Conservation (phyloP, 2,113 vertebrate genomes). For the Ptychochromis oligacanthus region DNA sequence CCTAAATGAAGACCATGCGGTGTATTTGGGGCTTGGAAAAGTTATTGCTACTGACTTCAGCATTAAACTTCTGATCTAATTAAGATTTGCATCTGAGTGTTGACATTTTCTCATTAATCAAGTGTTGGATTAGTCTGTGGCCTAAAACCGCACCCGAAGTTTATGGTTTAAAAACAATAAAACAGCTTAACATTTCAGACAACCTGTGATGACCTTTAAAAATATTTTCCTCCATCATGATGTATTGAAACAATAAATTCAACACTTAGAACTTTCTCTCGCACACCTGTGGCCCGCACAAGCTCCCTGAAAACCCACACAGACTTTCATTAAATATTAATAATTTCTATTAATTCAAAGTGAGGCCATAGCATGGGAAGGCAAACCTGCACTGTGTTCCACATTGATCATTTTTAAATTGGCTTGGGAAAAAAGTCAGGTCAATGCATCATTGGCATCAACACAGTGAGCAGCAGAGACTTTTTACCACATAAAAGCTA, state of each 20-base stretch:
- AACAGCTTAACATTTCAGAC: background rate
- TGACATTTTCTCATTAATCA: background rate
- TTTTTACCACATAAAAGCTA: no score
- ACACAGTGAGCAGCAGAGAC: no score
- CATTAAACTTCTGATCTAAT: background rate
- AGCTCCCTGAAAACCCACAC: conserved; percentile 8
- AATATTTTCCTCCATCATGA: background rate
- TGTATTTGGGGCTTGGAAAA: background rate
- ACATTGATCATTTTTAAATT: background rate
- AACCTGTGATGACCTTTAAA: background rate
- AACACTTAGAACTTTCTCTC: background rate
- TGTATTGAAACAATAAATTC: background rate
- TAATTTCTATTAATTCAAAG: conserved; percentile 29
- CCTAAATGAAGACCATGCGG: background rate
- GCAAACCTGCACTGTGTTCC: background rate
- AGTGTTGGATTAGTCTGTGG: background rate
- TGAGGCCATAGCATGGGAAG: background rate
- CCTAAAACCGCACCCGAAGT: background rate
- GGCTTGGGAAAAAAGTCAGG: background rate
- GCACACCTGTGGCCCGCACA: conserved; percentile 4
- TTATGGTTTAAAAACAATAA: background rate
- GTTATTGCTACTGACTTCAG: background rate
- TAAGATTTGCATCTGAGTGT: background rate
- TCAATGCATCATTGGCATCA: background rate
- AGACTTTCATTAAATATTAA: conserved; percentile 34